A percentile compares a stretch with the other conserved stretches of the same genome.
Evolutionary conservation across 2,113 vertebrate genomes (phyloP).

Genomic region (Gracilinanus agilis): DNA sequence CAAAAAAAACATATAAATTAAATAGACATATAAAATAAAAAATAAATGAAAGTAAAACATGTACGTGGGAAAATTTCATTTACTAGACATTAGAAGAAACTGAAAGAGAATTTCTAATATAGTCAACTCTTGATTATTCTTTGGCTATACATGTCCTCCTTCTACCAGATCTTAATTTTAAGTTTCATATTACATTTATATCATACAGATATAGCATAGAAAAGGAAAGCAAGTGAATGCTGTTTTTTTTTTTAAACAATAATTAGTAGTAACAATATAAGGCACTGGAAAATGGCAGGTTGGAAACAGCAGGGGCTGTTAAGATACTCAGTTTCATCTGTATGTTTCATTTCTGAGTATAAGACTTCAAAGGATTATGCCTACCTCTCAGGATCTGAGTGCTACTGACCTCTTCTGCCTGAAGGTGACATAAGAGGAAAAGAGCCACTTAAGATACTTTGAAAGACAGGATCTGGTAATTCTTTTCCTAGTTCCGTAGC

Average conservation of each 20-base stretch:
- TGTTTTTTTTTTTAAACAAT: neutral
- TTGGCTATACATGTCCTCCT: neutral
- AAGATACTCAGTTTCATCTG: neutral
- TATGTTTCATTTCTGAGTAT: neutral
- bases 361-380: neutral
- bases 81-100: neutral
- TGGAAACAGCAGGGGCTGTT: neutral
- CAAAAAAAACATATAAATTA: neutral
- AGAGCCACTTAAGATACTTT: slow-evolving; percentile 95
- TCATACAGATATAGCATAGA: neutral
- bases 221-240: neutral
- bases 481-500: slow-evolving; percentile 89
- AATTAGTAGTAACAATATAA: neutral
- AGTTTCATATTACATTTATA: neutral
- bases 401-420: slow-evolving; percentile 91
- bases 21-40: neutral
- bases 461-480: slow-evolving; percentile 94
- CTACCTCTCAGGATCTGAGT: slow-evolving; percentile 28
- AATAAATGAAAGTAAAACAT: neutral
- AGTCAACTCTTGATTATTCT: too few species aligned
- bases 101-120: neutral
- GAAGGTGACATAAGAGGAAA: slow-evolving; percentile 94
- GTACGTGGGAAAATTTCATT: neutral
- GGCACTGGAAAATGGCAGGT: neutral
- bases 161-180: neutral